These are phyloP conservation scores for Zosterops borbonicus DNA, from an alignment of 2,113 vertebrate species.

Conservation along the genomic window DNA sequence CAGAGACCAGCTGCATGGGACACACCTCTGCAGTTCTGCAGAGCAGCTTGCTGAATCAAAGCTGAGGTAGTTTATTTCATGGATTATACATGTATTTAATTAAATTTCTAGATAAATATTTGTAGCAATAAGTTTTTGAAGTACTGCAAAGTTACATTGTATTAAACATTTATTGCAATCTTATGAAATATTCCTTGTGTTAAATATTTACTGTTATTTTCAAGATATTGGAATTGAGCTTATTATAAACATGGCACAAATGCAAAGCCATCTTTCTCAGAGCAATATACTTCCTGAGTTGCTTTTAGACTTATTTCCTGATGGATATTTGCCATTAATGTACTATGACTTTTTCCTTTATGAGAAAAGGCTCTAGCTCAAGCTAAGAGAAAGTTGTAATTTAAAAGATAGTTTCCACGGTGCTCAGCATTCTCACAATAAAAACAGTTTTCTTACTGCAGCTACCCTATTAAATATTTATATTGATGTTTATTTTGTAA, in stretches of 20 bases:
- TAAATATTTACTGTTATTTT: slow-evolving; percentile 66
- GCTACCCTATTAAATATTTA: slow-evolving; percentile 74
- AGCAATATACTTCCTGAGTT: slow-evolving; percentile 26
- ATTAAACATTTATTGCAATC: slow-evolving; percentile 55
- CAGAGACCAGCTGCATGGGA: background rate
- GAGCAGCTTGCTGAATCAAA: background rate
- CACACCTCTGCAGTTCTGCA: background rate
- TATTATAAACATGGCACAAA: slow-evolving; percentile 28
- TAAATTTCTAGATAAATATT: slow-evolving; percentile 62
- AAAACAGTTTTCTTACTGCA: slow-evolving; percentile 61
- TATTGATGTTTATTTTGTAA: slow-evolving; percentile 73
- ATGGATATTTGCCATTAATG: slow-evolving; percentile 48
- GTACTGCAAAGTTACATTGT: slow-evolving; percentile 45
- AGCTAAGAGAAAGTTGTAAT: slow-evolving; percentile 41
- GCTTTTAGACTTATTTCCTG: slow-evolving; percentile 43
- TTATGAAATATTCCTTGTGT: slow-evolving; percentile 33
- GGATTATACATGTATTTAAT: slow-evolving; percentile 59
- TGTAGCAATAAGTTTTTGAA: slow-evolving; percentile 44
- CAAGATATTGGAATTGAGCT: slow-evolving; percentile 35
- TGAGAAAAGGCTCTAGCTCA: background rate
- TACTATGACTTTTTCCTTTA: slow-evolving; percentile 39
- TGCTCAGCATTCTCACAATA: slow-evolving; percentile 31
- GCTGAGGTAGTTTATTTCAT: slow-evolving; percentile 31
- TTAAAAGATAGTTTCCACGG: slow-evolving; percentile 56
- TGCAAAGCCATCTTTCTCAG: slow-evolving; percentile 20